Percentiles rank a stretch among this genome's conserved stretches.
Conservation (phyloP, 2,113 vertebrate species). For the Notarius lentiginosus region DNA sequence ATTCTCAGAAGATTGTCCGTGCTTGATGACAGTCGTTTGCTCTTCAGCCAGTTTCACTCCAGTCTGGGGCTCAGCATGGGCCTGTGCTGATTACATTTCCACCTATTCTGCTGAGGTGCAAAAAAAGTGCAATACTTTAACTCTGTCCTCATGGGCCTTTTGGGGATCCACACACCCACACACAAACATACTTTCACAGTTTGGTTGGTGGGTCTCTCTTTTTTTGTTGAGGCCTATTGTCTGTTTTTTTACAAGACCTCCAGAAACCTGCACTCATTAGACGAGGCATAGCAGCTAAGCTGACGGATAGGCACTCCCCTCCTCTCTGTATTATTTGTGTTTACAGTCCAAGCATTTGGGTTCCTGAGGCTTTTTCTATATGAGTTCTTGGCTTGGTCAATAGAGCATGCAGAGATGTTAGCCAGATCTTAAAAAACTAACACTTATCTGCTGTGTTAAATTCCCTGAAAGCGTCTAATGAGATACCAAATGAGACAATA, state of each 20-base stretch:
- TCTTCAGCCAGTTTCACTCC: conserved; percentile 14
- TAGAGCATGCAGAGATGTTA: background rate
- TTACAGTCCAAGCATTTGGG: background rate
- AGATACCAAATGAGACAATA: conserved; percentile 74
- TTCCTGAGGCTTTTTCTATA: background rate
- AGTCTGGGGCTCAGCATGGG: conserved; percentile 50
- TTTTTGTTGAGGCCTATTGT: background rate
- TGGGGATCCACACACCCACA: background rate
- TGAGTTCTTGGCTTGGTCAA: background rate
- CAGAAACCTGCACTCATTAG: conserved; percentile 12
- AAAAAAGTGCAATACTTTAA: conserved; percentile 8
- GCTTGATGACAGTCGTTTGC: background rate
- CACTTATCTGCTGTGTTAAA: conserved; percentile 44
- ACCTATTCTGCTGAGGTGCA: conserved; percentile 54
- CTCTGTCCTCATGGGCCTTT: background rate
- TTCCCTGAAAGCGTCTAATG: conserved; percentile 61
- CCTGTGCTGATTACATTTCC: conserved; percentile 66
- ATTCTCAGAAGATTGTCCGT: background rate
- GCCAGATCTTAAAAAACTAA: conserved; percentile 19
- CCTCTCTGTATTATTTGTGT: background rate
- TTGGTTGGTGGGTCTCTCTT: background rate
- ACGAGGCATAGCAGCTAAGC: background rate
- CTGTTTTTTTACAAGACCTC: conserved; percentile 7
- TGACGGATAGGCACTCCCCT: background rate
- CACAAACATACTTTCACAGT: background rate